Percentiles rank a stretch among this genome's conserved stretches.
phyloP scores from a whole-genome alignment of 64 coral and sea anemone species.

The Montipora foliosa region DNA sequence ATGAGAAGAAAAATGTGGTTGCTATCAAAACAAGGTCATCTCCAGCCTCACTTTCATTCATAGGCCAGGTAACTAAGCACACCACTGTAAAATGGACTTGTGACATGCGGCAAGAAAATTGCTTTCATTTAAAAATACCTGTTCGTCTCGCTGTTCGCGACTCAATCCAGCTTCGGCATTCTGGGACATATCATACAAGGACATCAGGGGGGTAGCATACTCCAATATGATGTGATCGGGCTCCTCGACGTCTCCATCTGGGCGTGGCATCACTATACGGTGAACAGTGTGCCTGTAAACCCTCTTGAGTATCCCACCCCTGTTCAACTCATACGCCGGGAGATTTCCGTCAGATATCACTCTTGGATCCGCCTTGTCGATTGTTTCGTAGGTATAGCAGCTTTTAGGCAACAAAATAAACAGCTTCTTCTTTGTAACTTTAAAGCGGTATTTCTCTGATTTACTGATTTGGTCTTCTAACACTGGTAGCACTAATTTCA shows the following conservation, averaged over 20 bases:
- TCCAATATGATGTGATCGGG: constrained; percentile 47
- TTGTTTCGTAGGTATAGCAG: constrained; percentile 26
- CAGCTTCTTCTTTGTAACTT: constrained; percentile 31
- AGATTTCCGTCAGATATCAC: constrained; percentile 40
- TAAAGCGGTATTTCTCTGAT: not conserved
- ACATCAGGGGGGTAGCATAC: constrained; percentile 82
- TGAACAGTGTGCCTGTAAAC: constrained; percentile 77
- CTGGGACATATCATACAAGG: constrained; percentile 79
- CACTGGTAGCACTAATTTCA: constrained; percentile 67
- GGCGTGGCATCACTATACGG: constrained; percentile 12
- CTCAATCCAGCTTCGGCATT: constrained; percentile 33
- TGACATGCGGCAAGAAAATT: not conserved
- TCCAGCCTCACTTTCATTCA: too few species aligned
- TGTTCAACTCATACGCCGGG: constrained; percentile 3
- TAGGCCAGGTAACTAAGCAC: too few species aligned
- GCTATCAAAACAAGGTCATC: too few species aligned
- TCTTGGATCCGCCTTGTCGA: constrained; percentile 21
- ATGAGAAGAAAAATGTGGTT: too few species aligned
- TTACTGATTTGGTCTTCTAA: constrained; percentile 48
- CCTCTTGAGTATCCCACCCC: constrained; percentile 66
- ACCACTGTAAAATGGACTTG: too few species aligned
- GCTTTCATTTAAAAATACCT: not conserved
- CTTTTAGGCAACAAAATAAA: constrained; percentile 75
- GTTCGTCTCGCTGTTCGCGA: constrained; percentile 60
- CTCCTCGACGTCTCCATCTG: not conserved